Conservation (phyloP, 1,140 invertebrate species). For the Drosophila parvula region DNA sequence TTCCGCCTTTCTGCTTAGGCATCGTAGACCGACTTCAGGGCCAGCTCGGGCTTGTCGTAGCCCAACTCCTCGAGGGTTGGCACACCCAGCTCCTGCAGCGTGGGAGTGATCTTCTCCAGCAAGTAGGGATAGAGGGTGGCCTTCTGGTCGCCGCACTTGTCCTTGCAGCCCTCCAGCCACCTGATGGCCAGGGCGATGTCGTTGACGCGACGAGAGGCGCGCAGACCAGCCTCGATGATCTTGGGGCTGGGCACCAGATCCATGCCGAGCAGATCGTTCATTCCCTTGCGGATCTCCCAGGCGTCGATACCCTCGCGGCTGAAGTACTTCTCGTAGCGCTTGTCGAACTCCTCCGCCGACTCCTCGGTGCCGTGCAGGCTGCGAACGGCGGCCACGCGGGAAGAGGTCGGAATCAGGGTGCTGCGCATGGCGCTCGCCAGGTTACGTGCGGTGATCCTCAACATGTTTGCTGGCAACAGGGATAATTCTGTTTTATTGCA, state of each 20-base stretch:
- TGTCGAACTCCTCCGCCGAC: conserved; percentile 90
- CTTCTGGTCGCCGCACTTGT: conserved; percentile 93
- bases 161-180: conserved; percentile 95
- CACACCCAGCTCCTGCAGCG: conserved; percentile 96
- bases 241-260: conserved; percentile 98
- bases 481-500: conserved; percentile 39
- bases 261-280: conserved; percentile 93
- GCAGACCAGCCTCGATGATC: conserved; percentile 95
- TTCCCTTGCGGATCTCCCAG: conserved; percentile 97
- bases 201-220: conserved; percentile 96
- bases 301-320: conserved; percentile 95
- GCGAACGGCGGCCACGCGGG: conserved; percentile 73
- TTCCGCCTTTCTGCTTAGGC: conserved; percentile 75
- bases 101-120: conserved; percentile 96
- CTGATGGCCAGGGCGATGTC: conserved; percentile 96
- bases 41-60: conserved; percentile 98
- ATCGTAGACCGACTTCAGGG: conserved; percentile 90
- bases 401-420: conserved; percentile 58
- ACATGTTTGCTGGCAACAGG: conserved; percentile 80
- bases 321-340: conserved; percentile 93
- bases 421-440: conserved; percentile 78
- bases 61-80: conserved; percentile 97
- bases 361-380: conserved; percentile 82
- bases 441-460: conserved; percentile 84
- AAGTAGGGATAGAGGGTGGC: conserved; percentile 96